These are phyloP conservation scores for Promerops cafer DNA, from an alignment of 2,113 vertebrate species.

Conservation along the genomic window DNA sequence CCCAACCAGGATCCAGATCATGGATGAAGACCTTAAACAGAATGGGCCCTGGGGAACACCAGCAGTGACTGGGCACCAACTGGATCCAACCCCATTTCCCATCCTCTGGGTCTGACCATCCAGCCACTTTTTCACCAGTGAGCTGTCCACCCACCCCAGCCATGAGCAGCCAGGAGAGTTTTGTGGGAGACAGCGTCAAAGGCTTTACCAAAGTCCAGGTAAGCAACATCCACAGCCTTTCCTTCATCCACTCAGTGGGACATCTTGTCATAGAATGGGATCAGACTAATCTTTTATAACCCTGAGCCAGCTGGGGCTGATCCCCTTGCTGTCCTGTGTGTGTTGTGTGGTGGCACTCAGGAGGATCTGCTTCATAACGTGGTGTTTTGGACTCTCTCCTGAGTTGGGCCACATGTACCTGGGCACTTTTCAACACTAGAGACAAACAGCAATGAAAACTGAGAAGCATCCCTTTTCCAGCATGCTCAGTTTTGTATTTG, in stretches of 20 bases:
- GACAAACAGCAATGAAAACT: not conserved
- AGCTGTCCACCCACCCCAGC: rapidly evolving
- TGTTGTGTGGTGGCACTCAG: not conserved
- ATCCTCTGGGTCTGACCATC: not conserved
- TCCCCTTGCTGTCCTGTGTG: not conserved
- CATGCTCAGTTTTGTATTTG: not conserved
- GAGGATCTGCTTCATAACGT: not conserved
- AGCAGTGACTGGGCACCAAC: rapidly evolving
- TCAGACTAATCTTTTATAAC: not conserved
- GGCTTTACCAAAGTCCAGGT: not conserved
- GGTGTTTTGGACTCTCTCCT: not conserved
- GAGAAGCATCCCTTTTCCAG: not conserved
- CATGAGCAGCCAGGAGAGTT: not conserved
- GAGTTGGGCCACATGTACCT: rapidly evolving
- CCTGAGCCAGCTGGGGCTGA: not conserved
- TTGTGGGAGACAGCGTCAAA: not conserved
- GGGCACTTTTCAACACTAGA: not conserved
- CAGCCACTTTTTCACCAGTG: rapidly evolving
- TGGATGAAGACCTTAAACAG: not conserved
- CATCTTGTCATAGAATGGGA: not conserved
- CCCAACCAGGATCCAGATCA: not conserved
- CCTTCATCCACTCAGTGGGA: not conserved
- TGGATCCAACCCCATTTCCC: not conserved
- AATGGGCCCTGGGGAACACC: rapidly evolving
- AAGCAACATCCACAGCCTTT: not conserved